Percentiles rank a stretch among this genome's conserved stretches.
phyloP scores from a whole-genome alignment of 2,888 invertebrate genomes.

The Eristalis pertinax region DNA sequence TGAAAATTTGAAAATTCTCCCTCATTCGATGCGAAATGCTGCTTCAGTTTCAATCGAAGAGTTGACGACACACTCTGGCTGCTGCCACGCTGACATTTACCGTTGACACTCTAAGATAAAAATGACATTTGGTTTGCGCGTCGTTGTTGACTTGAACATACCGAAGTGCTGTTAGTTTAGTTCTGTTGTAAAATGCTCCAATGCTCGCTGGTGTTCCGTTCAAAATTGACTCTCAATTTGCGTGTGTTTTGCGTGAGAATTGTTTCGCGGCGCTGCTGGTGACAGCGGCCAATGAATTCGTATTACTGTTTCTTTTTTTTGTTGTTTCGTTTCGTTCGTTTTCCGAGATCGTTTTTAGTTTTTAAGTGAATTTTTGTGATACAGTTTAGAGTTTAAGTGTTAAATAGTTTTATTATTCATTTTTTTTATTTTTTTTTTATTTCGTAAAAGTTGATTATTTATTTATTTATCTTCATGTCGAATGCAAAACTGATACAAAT shows the following conservation, averaged over 20 bases:
- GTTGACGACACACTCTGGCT: not conserved
- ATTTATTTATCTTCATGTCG: conserved; percentile 57
- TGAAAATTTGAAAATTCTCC: no score
- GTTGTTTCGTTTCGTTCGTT: conserved; percentile 1
- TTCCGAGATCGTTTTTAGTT: not conserved
- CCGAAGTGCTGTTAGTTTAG: conserved; percentile 43
- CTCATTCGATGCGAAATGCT: not conserved
- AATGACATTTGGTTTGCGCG: conserved; percentile 14
- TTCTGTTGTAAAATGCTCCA: conserved; percentile 26
- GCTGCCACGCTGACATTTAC: not conserved
- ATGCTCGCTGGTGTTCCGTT: conserved; percentile 46
- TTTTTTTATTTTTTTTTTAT: no score
- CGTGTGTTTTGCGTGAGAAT: conserved; percentile 12
- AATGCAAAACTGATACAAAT: conserved; percentile 76
- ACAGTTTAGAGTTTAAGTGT: conserved; percentile 5
- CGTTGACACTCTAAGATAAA: not conserved
- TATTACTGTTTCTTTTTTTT: not conserved
- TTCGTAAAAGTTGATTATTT: conserved; percentile 42
- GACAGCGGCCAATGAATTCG: not conserved
- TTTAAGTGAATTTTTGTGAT: not conserved
- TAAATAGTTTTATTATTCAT: conserved; percentile 6
- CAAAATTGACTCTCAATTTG: conserved; percentile 6
- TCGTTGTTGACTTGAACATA: not conserved
- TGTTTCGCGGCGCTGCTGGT: conserved; percentile 28
- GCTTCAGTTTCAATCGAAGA: not conserved